phyloP scores from a whole-genome alignment of 2,888 invertebrate species.

The Rhagonycha fulva region DNA sequence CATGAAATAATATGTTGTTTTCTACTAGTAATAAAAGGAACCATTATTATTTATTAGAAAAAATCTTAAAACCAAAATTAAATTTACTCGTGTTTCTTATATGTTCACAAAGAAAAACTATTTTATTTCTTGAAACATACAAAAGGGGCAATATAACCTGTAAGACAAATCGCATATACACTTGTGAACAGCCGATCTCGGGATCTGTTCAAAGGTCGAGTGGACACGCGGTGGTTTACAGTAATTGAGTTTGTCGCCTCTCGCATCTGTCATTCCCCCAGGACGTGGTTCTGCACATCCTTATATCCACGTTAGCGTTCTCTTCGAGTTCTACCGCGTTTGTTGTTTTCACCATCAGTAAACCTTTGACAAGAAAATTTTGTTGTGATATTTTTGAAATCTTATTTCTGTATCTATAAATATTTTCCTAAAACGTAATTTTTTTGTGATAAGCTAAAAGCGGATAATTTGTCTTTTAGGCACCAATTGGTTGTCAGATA shows the following conservation, averaged over 20 bases:
- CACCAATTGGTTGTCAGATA: conserved; percentile 42
- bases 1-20: neutral
- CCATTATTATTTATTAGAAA: neutral
- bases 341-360: neutral
- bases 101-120: conserved; percentile 3
- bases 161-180: conserved; percentile 25
- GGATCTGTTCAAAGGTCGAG: conserved; percentile 47
- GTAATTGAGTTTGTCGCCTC: conserved; percentile 49
- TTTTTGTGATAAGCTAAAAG: neutral
- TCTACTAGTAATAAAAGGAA: neutral
- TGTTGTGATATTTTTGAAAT: neutral
- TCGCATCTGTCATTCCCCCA: conserved; percentile 45
- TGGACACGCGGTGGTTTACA: conserved; percentile 49
- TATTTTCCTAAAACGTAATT: neutral
- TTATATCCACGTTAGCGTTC: conserved; percentile 21
- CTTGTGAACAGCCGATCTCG: conserved; percentile 16
- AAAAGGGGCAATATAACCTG: conserved; percentile 26
- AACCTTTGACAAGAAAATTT: neutral
- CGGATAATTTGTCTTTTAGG: conserved; percentile 37
- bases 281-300: conserved; percentile 33
- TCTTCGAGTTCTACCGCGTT: conserved; percentile 2
- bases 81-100: conserved; percentile 4
- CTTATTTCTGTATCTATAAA: neutral
- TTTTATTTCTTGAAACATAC: conserved; percentile 3
- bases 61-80: conserved; percentile 9